Conservation (phyloP, 2,888 invertebrate genomes). For the Nowickia ferox region DNA sequence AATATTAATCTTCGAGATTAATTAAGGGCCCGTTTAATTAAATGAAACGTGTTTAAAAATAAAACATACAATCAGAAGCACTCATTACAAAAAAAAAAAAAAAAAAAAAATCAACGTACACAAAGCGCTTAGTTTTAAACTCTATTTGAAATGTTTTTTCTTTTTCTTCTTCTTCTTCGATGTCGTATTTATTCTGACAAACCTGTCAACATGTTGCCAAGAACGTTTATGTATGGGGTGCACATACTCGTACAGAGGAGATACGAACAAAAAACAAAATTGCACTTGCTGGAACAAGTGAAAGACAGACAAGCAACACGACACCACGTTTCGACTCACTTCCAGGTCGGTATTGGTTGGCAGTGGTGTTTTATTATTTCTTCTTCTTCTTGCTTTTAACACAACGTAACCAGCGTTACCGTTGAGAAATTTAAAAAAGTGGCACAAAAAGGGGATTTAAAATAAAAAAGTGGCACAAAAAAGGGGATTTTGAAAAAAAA, state of each 20-base stretch:
- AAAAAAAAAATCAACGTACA: conserved; percentile 44
- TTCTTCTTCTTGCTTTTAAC: conserved; percentile 46
- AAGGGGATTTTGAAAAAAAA: too few relatives aligned
- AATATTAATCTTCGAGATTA: conserved; percentile 42
- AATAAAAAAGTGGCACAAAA: too few relatives aligned
- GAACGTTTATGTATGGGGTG: conserved; percentile 57
- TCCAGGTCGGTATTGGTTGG: conserved; percentile 13
- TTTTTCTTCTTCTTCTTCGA: conserved; percentile 1
- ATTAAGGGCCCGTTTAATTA: conserved; percentile 53
- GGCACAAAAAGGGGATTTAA: too few relatives aligned
- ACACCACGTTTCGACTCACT: neutral
- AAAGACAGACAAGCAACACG: conserved; percentile 71
- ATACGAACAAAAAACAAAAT: conserved; percentile 10
- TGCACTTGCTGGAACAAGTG: conserved; percentile 58
- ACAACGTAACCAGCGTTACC: conserved; percentile 62
- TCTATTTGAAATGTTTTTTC: neutral
- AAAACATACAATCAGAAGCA: conserved; percentile 34
- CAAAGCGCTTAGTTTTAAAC: neutral
- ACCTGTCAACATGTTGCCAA: conserved; percentile 72
- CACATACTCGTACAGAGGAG: neutral
- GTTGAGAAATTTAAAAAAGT: too few relatives aligned
- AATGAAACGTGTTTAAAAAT: conserved; percentile 54
- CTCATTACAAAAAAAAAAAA: conserved; percentile 41
- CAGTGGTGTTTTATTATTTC: conserved; percentile 25
- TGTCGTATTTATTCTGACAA: conserved; percentile 61